A percentile compares a stretch with the other conserved stretches of the same genome.
Conservation (phyloP, 92 coral and sea anemone genomes). For the Phymanthus crucifer region DNA sequence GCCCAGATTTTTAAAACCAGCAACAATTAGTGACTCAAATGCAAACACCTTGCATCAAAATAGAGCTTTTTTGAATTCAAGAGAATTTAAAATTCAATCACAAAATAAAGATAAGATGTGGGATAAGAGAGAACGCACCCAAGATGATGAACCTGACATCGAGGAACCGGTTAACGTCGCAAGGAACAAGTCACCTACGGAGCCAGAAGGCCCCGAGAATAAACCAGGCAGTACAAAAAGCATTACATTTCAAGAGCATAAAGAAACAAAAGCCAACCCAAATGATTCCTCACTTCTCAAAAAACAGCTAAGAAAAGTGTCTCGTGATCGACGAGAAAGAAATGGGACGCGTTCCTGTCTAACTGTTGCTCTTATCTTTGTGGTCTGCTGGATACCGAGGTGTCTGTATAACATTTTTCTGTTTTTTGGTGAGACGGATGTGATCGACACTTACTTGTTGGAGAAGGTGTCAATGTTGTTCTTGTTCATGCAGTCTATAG, state of each 20-base stretch:
- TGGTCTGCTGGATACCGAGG: conserved; percentile 69
- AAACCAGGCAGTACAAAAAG: background rate
- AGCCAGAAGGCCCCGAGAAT: background rate
- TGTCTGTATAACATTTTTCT: conserved; percentile 47
- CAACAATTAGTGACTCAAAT: background rate
- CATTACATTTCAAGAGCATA: background rate
- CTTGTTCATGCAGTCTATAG: conserved; percentile 58
- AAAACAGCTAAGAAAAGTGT: conserved; percentile 16
- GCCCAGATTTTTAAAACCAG: background rate
- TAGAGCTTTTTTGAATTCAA: background rate
- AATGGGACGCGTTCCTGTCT: conserved; percentile 63
- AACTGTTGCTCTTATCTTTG: conserved; percentile 46
- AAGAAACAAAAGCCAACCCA: background rate
- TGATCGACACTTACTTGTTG: conserved; percentile 15
- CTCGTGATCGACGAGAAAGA: conserved; percentile 23
- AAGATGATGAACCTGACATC: background rate
- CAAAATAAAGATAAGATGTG: background rate
- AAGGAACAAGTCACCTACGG: background rate
- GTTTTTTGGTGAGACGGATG: background rate
- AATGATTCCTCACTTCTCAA: background rate
- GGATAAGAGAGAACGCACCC: background rate
- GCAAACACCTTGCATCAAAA: background rate
- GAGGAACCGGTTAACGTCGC: background rate
- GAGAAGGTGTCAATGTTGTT: conserved; percentile 67
- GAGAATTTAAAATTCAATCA: background rate